These are phyloP conservation scores for Micropterix aruncella DNA, from an alignment of 2,888 invertebrate genomes.

Conservation along the genomic window DNA sequence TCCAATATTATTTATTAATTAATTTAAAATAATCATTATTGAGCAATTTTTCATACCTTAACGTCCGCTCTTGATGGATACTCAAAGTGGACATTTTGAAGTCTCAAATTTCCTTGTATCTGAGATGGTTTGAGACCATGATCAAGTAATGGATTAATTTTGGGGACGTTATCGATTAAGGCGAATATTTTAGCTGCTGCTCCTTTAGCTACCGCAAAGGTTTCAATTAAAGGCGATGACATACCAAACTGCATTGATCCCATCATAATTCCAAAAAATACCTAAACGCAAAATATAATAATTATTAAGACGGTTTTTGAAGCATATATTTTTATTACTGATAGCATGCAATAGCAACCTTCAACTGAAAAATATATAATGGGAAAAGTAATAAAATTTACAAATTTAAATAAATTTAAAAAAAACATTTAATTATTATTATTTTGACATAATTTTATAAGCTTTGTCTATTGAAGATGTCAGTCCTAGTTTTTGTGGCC, in stretches of 20 bases:
- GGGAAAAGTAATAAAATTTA: no score
- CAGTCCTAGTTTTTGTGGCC: no score
- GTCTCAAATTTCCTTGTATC: constrained; percentile 52
- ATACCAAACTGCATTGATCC: constrained; percentile 71
- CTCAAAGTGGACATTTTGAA: constrained; percentile 59
- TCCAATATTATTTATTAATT: neutral
- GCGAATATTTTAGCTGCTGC: constrained; percentile 65
- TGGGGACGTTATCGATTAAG: constrained; percentile 60
- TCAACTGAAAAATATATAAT: no score
- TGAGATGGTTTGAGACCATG: constrained; percentile 41
- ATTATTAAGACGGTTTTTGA: no score
- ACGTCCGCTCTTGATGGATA: constrained; percentile 72
- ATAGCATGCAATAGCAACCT: no score
- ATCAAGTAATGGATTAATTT: constrained; percentile 54
- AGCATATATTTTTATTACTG: no score
- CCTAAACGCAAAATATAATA: no score
- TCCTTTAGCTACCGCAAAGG: constrained; percentile 65
- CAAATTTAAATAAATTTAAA: no score
- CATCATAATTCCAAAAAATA: constrained; percentile 66
- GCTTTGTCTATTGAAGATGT: no score
- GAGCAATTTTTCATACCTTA: constrained; percentile 41
- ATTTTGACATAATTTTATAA: no score
- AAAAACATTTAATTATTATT: no score
- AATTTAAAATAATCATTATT: neutral
- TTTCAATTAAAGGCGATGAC: constrained; percentile 68